Evolutionary conservation across 2,797 vertebrate genomes (phyloP), one percentile per base, ranked within the genome.

Genomic region (Sandelia bainsii): DNA sequence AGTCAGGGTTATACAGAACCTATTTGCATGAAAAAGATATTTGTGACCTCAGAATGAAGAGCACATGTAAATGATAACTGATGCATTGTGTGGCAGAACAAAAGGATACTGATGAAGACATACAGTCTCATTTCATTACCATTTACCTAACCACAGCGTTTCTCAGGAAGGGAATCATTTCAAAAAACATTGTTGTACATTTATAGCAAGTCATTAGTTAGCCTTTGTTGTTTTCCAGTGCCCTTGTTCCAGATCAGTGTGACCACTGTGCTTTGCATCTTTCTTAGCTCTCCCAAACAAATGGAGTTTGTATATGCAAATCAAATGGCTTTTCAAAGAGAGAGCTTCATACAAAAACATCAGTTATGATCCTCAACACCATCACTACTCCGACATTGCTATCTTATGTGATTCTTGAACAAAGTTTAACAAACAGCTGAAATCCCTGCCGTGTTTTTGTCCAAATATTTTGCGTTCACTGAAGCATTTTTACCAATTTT

Each of bases 281-380:
- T 83, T 82, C 80, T 73, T 60, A 42, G 62, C 83, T 76, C 64
- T 79, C 37, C 64, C 84, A 93, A 92, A 93, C 88, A 94, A 93
- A 93, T 92, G 49, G 58, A 85, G 77, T 74, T 86, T 78, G 76
- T 81, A 46, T 79, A 94, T 94, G 92, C 90, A 94, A 94, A 95
- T 60, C 72, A 6, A 57, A 70, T 61, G 68, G 58, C 44, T 72
- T 83, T 83, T 79, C 66, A 86, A 67, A 79, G 72, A 78, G 62
- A 83, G 22, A 81, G 62, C 40, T 17, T 62, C 44, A 46, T 3
- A 25, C 66, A 78, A 82, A 83, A 72, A 75, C 76, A 80, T 68
- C 52, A 60, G 40, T 25, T 40, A 45, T 57, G 50, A 73, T 81
- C 66, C 54, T 84, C 66, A 78, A 68, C 59, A 73, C 69, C 29